Percentiles rank a stretch among this genome's conserved stretches.
Conservation (phyloP, 2,888 invertebrate species). For the Thymelicus sylvestris region DNA sequence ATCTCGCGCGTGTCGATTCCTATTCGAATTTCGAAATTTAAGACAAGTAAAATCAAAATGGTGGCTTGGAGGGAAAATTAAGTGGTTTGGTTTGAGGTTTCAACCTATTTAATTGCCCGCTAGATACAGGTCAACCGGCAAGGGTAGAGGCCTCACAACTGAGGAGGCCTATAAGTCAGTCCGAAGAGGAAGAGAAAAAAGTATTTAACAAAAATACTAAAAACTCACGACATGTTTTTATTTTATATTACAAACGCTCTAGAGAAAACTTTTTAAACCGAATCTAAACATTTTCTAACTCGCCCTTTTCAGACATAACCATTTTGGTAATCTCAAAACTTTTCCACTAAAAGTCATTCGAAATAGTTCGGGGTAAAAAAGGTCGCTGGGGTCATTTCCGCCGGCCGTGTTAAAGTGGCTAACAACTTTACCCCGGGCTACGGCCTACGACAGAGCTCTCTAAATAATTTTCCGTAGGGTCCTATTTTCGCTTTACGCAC, state of each 20-base stretch:
- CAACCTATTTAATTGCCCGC: too few species aligned
- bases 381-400: conserved; percentile 21
- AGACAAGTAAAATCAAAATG: conserved; percentile 61
- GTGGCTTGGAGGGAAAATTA: conserved; percentile 44
- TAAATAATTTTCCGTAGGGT: conserved; percentile 29
- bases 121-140: too few species aligned
- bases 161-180: too few species aligned
- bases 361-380: conserved; percentile 14
- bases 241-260: neutral
- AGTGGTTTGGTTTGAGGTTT: too few species aligned
- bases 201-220: neutral
- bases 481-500: conserved; percentile 19
- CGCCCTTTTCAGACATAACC: neutral
- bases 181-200: neutral
- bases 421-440: conserved; percentile 15
- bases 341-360: neutral
- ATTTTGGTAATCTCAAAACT: conserved; percentile 3
- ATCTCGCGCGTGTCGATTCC: conserved; percentile 71
- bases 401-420: conserved; percentile 15
- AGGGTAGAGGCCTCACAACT: too few species aligned
- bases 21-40: conserved; percentile 58
- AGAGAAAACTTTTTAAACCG: neutral
- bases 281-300: neutral
- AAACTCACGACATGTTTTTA: too few species aligned
- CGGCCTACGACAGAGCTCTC: conserved; percentile 7